phyloP scores from a whole-genome alignment of 1,140 invertebrate genomes.

The Tetramorium alpestre region DNA sequence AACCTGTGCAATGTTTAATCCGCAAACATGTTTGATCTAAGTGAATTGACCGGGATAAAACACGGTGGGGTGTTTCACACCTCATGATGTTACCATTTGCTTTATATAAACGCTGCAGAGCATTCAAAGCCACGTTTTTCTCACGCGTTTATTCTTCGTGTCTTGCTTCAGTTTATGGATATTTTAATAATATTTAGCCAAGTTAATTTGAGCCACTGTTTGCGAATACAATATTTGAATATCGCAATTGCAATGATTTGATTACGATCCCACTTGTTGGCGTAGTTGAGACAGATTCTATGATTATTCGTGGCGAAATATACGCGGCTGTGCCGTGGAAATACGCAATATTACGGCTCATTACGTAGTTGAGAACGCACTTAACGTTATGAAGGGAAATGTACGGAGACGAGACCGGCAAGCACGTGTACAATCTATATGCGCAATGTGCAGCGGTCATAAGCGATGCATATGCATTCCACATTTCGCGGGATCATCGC shows the following conservation, averaged over 20 bases:
- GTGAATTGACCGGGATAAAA: conserved; percentile 1
- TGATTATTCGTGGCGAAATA: conserved; percentile 39
- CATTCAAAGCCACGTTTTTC: background rate
- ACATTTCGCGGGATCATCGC: conserved; percentile 14
- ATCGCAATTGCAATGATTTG: background rate
- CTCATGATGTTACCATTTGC: background rate
- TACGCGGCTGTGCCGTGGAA: conserved; percentile 47
- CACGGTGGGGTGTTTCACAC: background rate
- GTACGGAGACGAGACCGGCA: conserved; percentile 60
- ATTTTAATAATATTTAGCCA: background rate
- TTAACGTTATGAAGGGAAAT: conserved; percentile 67
- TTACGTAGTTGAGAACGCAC: conserved; percentile 67
- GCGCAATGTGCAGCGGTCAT: conserved; percentile 22
- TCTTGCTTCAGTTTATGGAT: background rate
- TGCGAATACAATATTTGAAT: background rate
- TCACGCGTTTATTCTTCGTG: background rate
- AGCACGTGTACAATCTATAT: conserved; percentile 33
- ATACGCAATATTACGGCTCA: conserved; percentile 66
- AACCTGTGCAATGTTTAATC: conserved; percentile 46
- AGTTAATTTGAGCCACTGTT: background rate
- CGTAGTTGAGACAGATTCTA: conserved; percentile 2
- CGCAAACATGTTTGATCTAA: conserved; percentile 39
- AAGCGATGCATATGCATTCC: conserved; percentile 39
- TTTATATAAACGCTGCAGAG: background rate
- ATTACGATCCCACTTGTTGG: background rate